These are phyloP conservation scores for Tolmerus cingulatus DNA, from an alignment of 2,888 invertebrate species.

Conservation along the genomic window DNA sequence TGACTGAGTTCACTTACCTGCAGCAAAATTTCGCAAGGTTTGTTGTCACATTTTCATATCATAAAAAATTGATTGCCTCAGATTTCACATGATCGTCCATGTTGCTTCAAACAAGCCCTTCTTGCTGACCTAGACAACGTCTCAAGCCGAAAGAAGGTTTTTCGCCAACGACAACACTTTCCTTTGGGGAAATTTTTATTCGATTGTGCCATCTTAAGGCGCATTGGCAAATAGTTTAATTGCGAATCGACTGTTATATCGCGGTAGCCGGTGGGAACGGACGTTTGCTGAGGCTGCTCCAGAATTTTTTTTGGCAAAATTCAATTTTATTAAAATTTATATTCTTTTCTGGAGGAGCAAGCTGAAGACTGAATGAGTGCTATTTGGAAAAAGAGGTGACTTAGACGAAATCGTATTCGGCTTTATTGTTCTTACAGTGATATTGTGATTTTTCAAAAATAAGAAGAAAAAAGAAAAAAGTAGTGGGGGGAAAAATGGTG, in stretches of 20 bases:
- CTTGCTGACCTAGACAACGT: background rate
- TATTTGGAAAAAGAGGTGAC: background rate
- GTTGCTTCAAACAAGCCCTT: background rate
- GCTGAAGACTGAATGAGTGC: background rate
- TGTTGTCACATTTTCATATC: background rate
- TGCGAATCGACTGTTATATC: background rate
- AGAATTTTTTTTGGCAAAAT: background rate
- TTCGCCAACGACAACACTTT: conserved; percentile 12
- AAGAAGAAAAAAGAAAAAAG: conserved; percentile 38
- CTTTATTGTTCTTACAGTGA: background rate
- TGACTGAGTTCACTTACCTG: background rate
- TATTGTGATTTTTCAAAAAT: conserved; percentile 33
- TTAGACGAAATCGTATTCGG: background rate
- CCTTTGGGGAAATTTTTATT: background rate
- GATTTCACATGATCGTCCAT: background rate
- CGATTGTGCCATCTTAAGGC: background rate
- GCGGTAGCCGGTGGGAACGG: background rate
- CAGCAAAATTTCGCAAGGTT: background rate
- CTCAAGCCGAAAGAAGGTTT: background rate
- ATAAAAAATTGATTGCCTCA: background rate
- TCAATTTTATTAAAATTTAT: background rate
- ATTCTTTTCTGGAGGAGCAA: background rate
- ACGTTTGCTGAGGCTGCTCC: background rate
- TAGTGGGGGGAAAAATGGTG: conserved; percentile 48
- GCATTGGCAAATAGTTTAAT: background rate